A percentile compares a stretch with the other conserved stretches of the same genome.
These are phyloP conservation scores for Zaprionus kolodkinae DNA, from an alignment of 1,140 invertebrate species.

Conservation along the genomic window DNA sequence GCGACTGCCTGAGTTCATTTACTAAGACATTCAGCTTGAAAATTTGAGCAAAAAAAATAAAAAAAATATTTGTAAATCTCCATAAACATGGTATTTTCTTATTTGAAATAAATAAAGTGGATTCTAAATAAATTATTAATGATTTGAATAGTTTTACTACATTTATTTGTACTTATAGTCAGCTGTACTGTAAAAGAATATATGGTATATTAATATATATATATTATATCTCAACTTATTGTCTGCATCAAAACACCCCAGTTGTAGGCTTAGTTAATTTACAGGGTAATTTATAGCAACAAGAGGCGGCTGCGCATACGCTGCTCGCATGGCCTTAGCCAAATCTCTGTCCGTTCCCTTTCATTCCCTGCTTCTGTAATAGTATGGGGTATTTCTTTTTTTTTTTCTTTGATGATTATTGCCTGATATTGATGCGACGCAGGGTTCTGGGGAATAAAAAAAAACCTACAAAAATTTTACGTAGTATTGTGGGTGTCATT, in stretches of 20 bases:
- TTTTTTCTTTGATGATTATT: background rate
- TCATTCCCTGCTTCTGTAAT: background rate
- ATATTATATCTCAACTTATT: too few species aligned
- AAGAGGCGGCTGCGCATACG: background rate
- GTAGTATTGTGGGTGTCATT: background rate
- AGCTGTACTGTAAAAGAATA: background rate
- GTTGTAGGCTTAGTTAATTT: background rate
- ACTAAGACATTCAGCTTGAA: too few species aligned
- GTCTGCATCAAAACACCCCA: background rate
- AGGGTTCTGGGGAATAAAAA: background rate
- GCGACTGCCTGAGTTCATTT: too few species aligned
- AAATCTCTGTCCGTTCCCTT: background rate
- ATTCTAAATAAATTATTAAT: too few species aligned
- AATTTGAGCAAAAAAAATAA: too few species aligned
- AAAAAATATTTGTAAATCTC: too few species aligned
- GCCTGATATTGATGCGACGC: constrained; percentile 2
- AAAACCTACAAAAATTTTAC: background rate
- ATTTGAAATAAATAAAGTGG: too few species aligned
- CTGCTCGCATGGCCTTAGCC: background rate
- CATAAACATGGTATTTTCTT: too few species aligned
- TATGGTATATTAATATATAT: too few species aligned
- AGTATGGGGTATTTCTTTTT: background rate
- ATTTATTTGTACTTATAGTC: too few species aligned
- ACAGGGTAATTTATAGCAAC: background rate
- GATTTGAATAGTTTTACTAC: too few species aligned